Percentiles rank a stretch among this genome's conserved stretches.
These are phyloP conservation scores for Tragelaphus imberbis DNA, from an alignment of 2,113 vertebrate genomes.

Conservation along the genomic window DNA sequence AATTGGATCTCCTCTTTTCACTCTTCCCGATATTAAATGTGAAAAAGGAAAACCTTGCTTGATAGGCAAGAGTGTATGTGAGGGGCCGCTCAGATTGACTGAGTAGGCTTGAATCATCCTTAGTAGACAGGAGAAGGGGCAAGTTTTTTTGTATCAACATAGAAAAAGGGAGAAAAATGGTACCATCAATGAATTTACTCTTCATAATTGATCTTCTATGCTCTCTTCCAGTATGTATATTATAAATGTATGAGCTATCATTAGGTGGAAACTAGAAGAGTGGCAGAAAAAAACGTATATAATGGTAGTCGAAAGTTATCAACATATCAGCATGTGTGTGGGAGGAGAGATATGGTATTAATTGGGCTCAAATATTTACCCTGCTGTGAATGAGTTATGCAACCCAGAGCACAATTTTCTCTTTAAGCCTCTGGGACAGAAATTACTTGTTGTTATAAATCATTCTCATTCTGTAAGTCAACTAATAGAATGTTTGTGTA, in stretches of 20 bases:
- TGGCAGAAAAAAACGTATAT: background rate
- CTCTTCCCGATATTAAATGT: background rate
- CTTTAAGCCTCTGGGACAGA: background rate
- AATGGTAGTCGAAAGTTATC: background rate
- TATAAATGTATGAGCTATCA: background rate
- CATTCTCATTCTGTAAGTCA: background rate
- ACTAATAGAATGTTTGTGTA: background rate
- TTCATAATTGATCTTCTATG: background rate
- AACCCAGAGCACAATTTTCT: background rate
- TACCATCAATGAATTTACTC: background rate
- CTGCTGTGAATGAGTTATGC: background rate
- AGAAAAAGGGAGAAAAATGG: background rate
- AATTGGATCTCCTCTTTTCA: background rate
- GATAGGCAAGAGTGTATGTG: background rate
- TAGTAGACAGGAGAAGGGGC: background rate
- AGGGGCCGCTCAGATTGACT: background rate
- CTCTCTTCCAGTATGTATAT: accelerated
- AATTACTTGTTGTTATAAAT: background rate
- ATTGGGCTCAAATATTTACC: background rate
- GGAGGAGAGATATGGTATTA: background rate
- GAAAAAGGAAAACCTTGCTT: background rate
- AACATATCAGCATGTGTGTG: background rate
- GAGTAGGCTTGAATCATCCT: background rate
- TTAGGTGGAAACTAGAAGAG: background rate
- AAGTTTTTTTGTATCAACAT: background rate